These are phyloP conservation scores for Gambelia wislizenii DNA, from an alignment of 2,797 vertebrate genomes.

Conservation along the genomic window DNA sequence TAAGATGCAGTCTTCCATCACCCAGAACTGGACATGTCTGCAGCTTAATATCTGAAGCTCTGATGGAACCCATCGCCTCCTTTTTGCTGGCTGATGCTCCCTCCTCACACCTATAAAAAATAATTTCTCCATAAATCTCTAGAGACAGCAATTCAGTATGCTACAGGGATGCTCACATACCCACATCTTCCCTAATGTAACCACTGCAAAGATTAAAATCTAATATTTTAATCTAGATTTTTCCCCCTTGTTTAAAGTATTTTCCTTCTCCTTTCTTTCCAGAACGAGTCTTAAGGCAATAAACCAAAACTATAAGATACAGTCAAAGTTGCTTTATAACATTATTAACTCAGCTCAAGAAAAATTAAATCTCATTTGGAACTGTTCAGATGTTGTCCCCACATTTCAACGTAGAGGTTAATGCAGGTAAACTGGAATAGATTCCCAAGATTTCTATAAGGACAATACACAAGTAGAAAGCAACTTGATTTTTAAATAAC, in stretches of 20 bases:
- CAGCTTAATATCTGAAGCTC: too few species aligned
- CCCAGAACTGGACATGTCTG: too few species aligned
- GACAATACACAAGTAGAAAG: not conserved
- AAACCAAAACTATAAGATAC: not conserved
- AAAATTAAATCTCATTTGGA: not conserved
- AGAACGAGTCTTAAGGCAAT: not conserved
- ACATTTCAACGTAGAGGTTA: not conserved
- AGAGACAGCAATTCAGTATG: too few species aligned
- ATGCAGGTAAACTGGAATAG: not conserved
- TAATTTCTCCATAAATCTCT: too few species aligned
- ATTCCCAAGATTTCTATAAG: not conserved
- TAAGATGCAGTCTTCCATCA: too few species aligned
- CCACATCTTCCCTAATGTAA: not conserved
- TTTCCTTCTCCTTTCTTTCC: not conserved
- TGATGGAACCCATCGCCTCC: too few species aligned
- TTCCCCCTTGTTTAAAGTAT: too few species aligned
- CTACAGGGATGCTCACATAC: not conserved
- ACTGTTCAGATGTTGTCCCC: not conserved
- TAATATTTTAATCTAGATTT: not conserved
- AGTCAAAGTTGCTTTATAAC: not conserved
- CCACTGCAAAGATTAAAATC: not conserved
- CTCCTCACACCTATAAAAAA: too few species aligned
- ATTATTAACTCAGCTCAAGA: not conserved
- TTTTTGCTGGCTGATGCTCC: too few species aligned
- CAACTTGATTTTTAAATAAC: not conserved